These are phyloP conservation scores for Acleris holmiana DNA, from an alignment of 2,888 invertebrate species.

Conservation along the genomic window DNA sequence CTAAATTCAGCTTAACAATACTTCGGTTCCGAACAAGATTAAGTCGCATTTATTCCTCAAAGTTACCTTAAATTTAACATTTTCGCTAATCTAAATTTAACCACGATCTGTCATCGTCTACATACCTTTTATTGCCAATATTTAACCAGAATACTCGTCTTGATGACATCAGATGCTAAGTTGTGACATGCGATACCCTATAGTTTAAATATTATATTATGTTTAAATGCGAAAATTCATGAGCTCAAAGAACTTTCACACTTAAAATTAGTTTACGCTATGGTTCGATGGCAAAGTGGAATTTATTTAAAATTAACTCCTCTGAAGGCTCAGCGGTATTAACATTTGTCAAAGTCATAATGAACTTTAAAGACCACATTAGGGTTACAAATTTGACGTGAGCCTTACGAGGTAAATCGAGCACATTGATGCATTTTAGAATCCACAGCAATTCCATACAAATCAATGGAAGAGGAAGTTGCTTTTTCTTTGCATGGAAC, in stretches of 20 bases:
- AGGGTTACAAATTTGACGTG: too few relatives aligned
- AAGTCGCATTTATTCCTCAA: constrained; percentile 64
- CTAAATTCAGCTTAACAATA: constrained; percentile 74
- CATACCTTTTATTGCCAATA: constrained; percentile 75
- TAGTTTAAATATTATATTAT: constrained; percentile 58
- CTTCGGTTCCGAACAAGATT: constrained; percentile 76
- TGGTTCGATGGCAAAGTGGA: constrained; percentile 64
- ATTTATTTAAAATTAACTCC: constrained; percentile 9
- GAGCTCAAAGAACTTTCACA: constrained; percentile 79
- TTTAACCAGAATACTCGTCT: constrained; percentile 57
- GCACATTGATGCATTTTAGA: constrained; percentile 55
- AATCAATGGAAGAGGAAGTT: constrained; percentile 81
- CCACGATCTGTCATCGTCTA: constrained; percentile 60
- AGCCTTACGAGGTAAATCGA: constrained; percentile 6
- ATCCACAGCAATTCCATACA: constrained; percentile 78
- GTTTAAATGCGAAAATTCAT: constrained; percentile 75
- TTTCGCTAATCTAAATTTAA: constrained; percentile 61
- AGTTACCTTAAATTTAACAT: constrained; percentile 65
- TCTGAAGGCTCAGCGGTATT: too few relatives aligned
- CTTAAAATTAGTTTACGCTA: constrained; percentile 60
- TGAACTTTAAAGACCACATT: too few relatives aligned
- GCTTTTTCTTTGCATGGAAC: constrained; percentile 74
- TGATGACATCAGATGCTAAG: constrained; percentile 80
- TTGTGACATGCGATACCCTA: constrained; percentile 82
- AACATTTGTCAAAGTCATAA: too few relatives aligned